Base-by-base conservation (phyloP, 2,888 invertebrate genomes). In the Plutella xylostella region DNA sequence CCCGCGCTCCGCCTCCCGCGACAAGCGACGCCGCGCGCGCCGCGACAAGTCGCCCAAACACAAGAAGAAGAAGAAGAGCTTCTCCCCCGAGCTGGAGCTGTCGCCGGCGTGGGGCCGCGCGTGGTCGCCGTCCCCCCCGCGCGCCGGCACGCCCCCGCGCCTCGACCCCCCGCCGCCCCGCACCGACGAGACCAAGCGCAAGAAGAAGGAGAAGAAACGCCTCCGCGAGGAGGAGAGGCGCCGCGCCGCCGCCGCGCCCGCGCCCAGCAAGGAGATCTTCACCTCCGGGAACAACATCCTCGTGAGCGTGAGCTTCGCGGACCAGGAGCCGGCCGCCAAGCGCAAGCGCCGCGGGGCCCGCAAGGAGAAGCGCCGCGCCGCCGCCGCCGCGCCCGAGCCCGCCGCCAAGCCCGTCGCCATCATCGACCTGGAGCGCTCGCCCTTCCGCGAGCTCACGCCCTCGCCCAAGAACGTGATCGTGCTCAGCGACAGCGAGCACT, bases 221-320 rank as follows among this genome's bases (percentile, higher is more conserved):
- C 58, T 51, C 43, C 64, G 56, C 46, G 61, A 57, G 52, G 52
- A 45, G 51, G 48, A 45, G 43, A 51, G 33, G 47, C 55, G 44
- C 54, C 56, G 18, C 58, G 60, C 19, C 65, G 61, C 53, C 60
- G 65, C 4, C 65, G 67, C 64, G 44, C 55, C 85, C n/a, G 87
- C 85, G 43, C 92, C 93, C 1, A 92, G 92, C 2, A 96, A 96
- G 68, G 95, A 95, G 75, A 94, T 96, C 3, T 96, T 94, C 68
- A 94, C 96, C 0, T 94, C 95, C 11, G 96, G 96, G 3, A 94
- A 96, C 72, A 96, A 95, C 68, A 96, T 96, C 60, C 87, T 96
- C 51, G 95, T 96, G 11, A 95, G 94, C 74, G 94, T 96, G 15
- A 95, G 94, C 71, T 96, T 96, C 73, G 91, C 92, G 66, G 92